A percentile compares a stretch with the other conserved stretches of the same genome.
Conservation (phyloP, 2,113 vertebrate genomes). For the Shinisaurus crocodilurus region DNA sequence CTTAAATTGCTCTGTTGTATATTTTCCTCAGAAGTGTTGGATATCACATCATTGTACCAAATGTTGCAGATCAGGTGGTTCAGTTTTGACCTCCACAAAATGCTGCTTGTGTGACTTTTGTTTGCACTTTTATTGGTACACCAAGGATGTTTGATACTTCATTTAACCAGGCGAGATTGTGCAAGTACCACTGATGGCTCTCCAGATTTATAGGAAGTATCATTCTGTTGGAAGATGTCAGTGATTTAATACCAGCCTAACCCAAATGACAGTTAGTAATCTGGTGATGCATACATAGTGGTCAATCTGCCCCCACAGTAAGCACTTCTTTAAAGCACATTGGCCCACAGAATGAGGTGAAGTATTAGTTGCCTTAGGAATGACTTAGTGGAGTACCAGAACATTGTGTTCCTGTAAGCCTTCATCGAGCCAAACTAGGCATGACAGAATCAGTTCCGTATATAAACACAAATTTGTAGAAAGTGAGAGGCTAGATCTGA, state of each 20-base stretch:
- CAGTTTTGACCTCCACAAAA: neutral
- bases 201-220: neutral
- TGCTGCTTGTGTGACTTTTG: neutral
- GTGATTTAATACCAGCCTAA: neutral
- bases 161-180: neutral
- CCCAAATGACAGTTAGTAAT: neutral
- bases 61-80: neutral
- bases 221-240: neutral
- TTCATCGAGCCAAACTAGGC: neutral
- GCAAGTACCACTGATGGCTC: no score
- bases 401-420: neutral
- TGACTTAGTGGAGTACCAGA: neutral
- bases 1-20: slow-evolving; percentile 18
- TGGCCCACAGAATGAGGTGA: no score
- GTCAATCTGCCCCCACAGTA: neutral
- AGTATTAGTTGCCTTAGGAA: neutral
- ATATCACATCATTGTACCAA: neutral
- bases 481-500: neutral
- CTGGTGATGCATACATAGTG: neutral
- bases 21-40: slow-evolving; percentile 29
- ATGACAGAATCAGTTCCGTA: neutral
- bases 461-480: neutral
- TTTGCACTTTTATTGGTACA: neutral
- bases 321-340: neutral
- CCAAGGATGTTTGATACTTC: neutral